Evolutionary conservation across 1,140 invertebrate genomes (phyloP).

Genomic region (Gonatopus flavifemur): DNA sequence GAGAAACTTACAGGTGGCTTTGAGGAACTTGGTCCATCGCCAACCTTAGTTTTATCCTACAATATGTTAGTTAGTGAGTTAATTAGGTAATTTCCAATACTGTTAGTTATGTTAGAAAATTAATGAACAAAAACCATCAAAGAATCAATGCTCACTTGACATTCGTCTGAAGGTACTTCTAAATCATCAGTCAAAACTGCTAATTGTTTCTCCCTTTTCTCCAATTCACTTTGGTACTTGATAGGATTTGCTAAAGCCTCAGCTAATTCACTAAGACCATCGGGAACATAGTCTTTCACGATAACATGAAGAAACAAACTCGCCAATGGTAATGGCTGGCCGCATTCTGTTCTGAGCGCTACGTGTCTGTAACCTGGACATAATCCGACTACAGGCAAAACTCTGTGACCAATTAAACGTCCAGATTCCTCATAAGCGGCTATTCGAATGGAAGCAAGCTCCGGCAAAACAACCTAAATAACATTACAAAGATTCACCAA

Average conservation of each 20-base stretch:
- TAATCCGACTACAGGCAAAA: constrained; percentile 92
- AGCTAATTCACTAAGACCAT: constrained; percentile 90
- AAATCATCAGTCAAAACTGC: constrained; percentile 85
- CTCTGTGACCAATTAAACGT: constrained; percentile 91
- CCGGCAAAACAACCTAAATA: constrained; percentile 89
- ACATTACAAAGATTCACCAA: constrained; percentile 5
- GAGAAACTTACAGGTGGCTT: constrained; percentile 50
- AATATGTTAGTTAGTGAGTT: constrained; percentile 34
- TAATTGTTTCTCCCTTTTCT: constrained; percentile 89
- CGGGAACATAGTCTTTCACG: constrained; percentile 97
- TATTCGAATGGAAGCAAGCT: constrained; percentile 92
- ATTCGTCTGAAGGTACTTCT: constrained; percentile 59
- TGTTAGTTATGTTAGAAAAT: too few species aligned
- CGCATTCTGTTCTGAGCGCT: constrained; percentile 86
- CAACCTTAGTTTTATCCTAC: constrained; percentile 49
- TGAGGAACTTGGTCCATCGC: constrained; percentile 46
- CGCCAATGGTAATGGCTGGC: constrained; percentile 86
- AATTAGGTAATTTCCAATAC: constrained; percentile 6
- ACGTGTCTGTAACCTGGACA: constrained; percentile 93
- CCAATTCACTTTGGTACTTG: constrained; percentile 91
- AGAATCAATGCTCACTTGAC: constrained; percentile 36
- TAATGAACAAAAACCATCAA: background rate
- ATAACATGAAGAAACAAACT: constrained; percentile 90
- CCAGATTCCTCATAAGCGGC: constrained; percentile 96
- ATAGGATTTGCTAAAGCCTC: constrained; percentile 97